Conservation (phyloP, 1,140 invertebrate species). For the Panulirus ornatus region DNA sequence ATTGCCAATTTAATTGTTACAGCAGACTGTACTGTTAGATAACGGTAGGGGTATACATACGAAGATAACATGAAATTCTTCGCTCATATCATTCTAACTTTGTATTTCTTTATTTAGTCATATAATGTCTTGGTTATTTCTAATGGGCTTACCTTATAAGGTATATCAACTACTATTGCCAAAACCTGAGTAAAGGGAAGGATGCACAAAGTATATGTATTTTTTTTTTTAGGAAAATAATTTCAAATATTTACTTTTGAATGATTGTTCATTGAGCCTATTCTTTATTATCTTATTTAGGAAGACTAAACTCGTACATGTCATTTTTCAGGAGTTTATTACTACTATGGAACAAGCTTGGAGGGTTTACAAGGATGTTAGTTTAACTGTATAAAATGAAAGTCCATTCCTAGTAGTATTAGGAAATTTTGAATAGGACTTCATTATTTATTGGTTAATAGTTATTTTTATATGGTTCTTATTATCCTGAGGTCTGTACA, state of each 20-base stretch:
- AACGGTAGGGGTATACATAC: no score
- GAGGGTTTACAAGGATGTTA: not conserved
- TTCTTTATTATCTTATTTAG: not conserved
- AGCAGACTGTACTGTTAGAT: no score
- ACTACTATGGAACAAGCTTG: not conserved
- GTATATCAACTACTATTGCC: not conserved
- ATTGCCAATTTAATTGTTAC: no score
- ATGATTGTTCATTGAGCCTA: not conserved
- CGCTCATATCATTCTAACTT: not conserved
- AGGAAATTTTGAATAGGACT: conserved; percentile 9
- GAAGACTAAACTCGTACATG: not conserved
- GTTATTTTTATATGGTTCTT: conserved; percentile 12
- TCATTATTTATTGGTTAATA: conserved; percentile 6
- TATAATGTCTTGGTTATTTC: no score
- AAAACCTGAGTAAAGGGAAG: not conserved
- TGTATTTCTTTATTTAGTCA: not conserved
- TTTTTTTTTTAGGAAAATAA: not conserved
- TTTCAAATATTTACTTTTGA: not conserved
- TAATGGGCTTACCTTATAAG: no score
- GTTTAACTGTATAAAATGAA: not conserved
- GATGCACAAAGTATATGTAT: not conserved
- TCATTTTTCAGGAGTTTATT: not conserved
- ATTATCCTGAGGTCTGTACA: conserved; percentile 12
- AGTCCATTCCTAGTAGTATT: conserved; percentile 6
- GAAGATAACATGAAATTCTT: not conserved